Base-by-base conservation (phyloP, 2,888 invertebrate genomes). In the Nymphalis polychloros region DNA sequence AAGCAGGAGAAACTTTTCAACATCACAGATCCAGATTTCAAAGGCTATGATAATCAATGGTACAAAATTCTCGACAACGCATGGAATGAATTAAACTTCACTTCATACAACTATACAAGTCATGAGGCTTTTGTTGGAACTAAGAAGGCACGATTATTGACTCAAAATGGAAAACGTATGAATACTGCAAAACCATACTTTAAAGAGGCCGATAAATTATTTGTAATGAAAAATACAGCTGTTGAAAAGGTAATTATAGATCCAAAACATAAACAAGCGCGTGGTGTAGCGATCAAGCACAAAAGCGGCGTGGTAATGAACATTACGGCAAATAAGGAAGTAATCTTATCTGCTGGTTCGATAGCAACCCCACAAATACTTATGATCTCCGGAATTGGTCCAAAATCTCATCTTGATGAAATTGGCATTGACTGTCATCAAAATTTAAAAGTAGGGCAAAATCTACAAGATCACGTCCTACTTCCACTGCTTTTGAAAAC, bases 381-480 rank as follows among this genome's bases (percentile, higher is more conserved):
- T 2, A 90, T 93, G 87, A 77, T 93, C 23, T 94, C 93, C 8
- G 93, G 94, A 1, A 83, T 94, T 20, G 93, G 93, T 0, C 92
- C 92, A 0, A 81, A 76, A 69, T 71, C 79, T 13, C 86, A 91
- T 62, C 75, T 93, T 1, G 67, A 78, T 46, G 75, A 81, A 10
- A 78, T 84, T 10, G 83, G 84, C 16, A 91, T 93, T 20, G 68
- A 83, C 1, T 79, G 85, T 5, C 46, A 90, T 10, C 67, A 81
- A 52, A 84, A 93, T 73, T 79, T 90, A 16, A 81, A 87, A 0
- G 93, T 93, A 0, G 94, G 93, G 0, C 75, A 84, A 69, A 93
- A 93, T 78, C 84, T 94, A 41, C 93, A 93, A 77, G 93, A 94
- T 72, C 94, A 94, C 77, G 77, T 90, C 4, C 77, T 85, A 74